Evolutionary conservation across 2,888 invertebrate genomes (phyloP).

Genomic region (Achlya flavicornis): DNA sequence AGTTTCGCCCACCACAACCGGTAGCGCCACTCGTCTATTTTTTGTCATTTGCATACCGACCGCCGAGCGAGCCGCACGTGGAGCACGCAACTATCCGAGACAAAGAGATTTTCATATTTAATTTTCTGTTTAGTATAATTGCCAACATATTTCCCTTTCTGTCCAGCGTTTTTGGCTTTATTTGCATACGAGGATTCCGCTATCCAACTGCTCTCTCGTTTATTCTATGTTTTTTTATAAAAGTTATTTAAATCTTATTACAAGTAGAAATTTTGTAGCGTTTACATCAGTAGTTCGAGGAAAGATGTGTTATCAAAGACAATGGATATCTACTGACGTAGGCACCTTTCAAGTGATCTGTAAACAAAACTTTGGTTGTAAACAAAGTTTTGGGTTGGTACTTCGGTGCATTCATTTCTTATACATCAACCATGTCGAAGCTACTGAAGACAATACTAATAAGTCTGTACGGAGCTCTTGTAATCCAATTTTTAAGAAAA

Average conservation of each 20-base stretch:
- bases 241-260: background rate
- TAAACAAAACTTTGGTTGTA: background rate
- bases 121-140: conserved; percentile 76
- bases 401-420: conserved; percentile 2
- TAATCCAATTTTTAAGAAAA: conserved; percentile 48
- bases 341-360: background rate
- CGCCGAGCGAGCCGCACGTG: conserved; percentile 40
- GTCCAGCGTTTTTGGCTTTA: conserved; percentile 46
- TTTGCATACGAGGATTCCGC: conserved; percentile 55
- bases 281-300: background rate
- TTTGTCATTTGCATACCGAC: conserved; percentile 68
- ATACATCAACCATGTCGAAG: conserved; percentile 53
- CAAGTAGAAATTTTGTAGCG: background rate
- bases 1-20: conserved; percentile 27
- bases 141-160: conserved; percentile 61
- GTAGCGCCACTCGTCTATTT: conserved; percentile 60
- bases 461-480: conserved; percentile 44
- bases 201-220: conserved; percentile 18
- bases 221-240: conserved; percentile 2
- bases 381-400: background rate
- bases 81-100: conserved; percentile 42
- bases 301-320: background rate
- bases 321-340: conserved; percentile 1
- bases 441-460: conserved; percentile 48
- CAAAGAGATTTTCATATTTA: conserved; percentile 77